Percentiles rank a stretch among this genome's conserved stretches.
Evolutionary conservation across 2,113 vertebrate genomes (phyloP).

Genomic region (Halcyon senegalensis): DNA sequence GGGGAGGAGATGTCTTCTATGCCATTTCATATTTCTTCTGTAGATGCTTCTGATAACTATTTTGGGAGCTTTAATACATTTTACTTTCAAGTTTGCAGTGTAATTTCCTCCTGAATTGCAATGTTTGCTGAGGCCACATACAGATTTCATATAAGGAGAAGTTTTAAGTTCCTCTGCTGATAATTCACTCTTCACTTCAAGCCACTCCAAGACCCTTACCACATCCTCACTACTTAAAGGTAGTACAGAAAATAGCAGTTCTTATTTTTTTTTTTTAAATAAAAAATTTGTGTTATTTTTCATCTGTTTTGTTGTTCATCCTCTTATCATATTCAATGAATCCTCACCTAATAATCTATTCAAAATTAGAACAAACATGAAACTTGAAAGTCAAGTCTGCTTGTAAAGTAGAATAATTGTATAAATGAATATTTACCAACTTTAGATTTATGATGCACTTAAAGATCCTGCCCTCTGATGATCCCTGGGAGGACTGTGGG

Average conservation of each 20-base stretch:
- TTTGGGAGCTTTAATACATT: neutral
- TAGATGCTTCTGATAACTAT: neutral
- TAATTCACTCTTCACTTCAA: neutral
- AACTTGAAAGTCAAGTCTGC: neutral
- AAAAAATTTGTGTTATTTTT: neutral
- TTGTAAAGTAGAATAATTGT: neutral
- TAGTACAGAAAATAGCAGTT: neutral
- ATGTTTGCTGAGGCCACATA: neutral
- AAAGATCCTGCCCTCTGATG: neutral
- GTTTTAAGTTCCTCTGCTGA: constrained; percentile 28
- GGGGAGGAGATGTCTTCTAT: neutral
- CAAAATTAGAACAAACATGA: neutral
- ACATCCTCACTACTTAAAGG: neutral
- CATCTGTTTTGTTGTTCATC: neutral
- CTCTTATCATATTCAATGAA: neutral
- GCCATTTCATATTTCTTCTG: neutral
- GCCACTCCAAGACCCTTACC: neutral
- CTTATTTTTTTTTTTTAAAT: neutral
- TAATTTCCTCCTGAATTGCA: neutral
- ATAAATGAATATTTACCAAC: constrained; percentile 25
- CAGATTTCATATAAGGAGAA: neutral
- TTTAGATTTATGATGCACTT: neutral
- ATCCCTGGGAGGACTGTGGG: neutral
- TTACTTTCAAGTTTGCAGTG: neutral
- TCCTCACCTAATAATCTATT: neutral